Evolutionary conservation across 2,113 vertebrate species (phyloP).

Genomic region (Gymnocephalus cernua): DNA sequence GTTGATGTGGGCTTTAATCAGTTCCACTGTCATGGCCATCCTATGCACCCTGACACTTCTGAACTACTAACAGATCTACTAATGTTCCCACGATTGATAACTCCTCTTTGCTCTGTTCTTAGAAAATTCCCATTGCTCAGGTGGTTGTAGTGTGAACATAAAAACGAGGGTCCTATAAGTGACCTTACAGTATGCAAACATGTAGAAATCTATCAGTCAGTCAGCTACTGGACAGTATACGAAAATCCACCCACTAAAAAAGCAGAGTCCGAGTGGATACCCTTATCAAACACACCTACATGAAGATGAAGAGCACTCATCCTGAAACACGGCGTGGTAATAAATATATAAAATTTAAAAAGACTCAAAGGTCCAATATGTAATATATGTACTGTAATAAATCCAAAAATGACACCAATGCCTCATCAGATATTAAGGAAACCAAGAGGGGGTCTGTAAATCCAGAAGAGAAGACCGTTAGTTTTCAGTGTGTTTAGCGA

Average conservation of each 20-base stretch:
- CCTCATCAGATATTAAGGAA: no score
- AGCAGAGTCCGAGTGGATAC: neutral
- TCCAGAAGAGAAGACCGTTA: no score
- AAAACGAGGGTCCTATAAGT: neutral
- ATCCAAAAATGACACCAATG: no score
- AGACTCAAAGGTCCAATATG: no score
- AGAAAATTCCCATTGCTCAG: neutral
- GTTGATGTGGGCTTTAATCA: constrained; percentile 24
- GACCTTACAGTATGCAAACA: constrained; percentile 8
- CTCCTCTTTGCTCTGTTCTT: neutral
- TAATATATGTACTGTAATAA: no score
- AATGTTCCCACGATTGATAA: neutral
- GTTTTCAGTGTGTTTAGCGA: no score
- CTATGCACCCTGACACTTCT: neutral
- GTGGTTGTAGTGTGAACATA: neutral
- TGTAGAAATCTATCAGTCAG: constrained; percentile 24
- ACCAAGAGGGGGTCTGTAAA: no score
- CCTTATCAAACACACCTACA: neutral
- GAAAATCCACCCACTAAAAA: neutral
- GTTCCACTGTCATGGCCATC: constrained; percentile 5
- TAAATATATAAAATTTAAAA: neutral
- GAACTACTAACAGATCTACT: neutral
- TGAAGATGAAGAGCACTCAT: constrained; percentile 3
- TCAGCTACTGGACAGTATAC: constrained; percentile 14
- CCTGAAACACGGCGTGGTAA: neutral